Percentiles rank a stretch among this genome's conserved stretches.
phyloP scores from a whole-genome alignment of 2,888 invertebrate genomes.

The Pogonocherus hispidulus region DNA sequence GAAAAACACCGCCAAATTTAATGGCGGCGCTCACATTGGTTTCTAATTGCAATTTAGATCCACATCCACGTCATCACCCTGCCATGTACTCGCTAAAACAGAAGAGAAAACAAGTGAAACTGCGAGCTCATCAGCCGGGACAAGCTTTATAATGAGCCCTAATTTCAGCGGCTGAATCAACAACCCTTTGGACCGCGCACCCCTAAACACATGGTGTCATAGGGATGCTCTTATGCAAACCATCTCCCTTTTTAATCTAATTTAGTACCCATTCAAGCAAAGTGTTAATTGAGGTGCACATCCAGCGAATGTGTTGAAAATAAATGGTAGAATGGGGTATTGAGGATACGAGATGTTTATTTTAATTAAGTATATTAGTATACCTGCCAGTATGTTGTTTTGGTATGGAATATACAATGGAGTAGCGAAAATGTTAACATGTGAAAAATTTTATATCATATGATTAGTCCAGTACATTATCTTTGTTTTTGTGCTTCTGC shows the following conservation, averaged over 20 bases:
- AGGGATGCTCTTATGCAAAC: background rate
- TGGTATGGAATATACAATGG: no score
- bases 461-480: no score
- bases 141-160: background rate
- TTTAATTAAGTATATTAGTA: background rate
- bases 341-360: background rate
- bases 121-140: background rate
- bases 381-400: no score
- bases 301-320: background rate
- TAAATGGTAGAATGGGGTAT: background rate
- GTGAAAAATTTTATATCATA: no score
- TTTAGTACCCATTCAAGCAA: background rate
- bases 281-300: background rate
- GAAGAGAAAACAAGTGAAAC: background rate
- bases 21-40: no score
- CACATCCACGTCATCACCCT: no score
- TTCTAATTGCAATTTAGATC: no score
- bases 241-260: background rate
- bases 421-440: no score
- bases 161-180: background rate
- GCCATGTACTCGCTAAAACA: no score
- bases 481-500: no score
- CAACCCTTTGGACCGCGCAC: background rate
- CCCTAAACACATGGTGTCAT: background rate
- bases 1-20: no score